Base-by-base conservation (phyloP, 2,797 vertebrate genomes). In the Bryconaethiops microstoma region DNA sequence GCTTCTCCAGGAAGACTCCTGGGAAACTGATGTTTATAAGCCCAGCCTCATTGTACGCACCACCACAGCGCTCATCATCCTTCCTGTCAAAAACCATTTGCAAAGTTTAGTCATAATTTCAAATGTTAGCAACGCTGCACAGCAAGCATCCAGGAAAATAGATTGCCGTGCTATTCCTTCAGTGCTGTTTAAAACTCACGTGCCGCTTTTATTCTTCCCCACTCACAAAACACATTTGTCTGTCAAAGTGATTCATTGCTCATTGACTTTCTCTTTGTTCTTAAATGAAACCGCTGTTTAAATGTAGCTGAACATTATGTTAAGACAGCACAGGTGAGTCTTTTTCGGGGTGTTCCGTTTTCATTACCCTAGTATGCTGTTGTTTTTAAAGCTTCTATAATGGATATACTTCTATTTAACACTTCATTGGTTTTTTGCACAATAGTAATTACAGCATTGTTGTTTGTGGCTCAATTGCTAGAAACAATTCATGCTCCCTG, bases 361-460 rank as follows among this genome's bases (percentile, higher is more conserved):
- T 86, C 80, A 87, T 87, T 83, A 84, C 77, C 45, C 59, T 74
- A 54, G 73, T 62, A 77, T 74, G 76, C 39, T 29, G 62, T 5
- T 78, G 81, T 77, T 86, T 48, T 25, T 59, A 72, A 55, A 23
- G 80, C 80, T 87, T 62, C 79, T 83, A 84, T 85, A 87, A 87
- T 86, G 82, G 79, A 81, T 84, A 81, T 65, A 72, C 76, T 72
- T 84, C 81, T 84, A 83, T 84, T 87, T 86, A 85, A 89, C 80
- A 87, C 87, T 83, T 86, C 70, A 82, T 84, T 88, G 81, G 55
- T 80, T 87, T 82, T 85, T 84, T 84, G 82, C 72, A 82, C 82
- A 83, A 84, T 82, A 42, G 76, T 76, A 77, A 76, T 88, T 87
- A 87, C 78, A 72, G 67, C 54, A 76, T 68, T 59, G 82, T 84